Evolutionary conservation across 1,140 invertebrate genomes (phyloP).

Genomic region (Drosophila saltans): DNA sequence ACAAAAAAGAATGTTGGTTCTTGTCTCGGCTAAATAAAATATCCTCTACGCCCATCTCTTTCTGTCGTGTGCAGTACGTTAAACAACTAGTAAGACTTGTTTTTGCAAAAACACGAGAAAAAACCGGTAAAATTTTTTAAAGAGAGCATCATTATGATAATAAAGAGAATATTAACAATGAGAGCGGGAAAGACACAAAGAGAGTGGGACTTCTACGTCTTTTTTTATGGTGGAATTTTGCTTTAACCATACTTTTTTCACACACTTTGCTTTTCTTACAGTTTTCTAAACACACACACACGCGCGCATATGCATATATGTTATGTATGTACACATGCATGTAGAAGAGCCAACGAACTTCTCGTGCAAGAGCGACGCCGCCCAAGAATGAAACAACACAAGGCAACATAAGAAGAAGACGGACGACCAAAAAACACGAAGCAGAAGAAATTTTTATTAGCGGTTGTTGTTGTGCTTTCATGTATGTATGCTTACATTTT

Average conservation of each 20-base stretch:
- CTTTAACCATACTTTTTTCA: slow-evolving; percentile 74
- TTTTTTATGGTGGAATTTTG: slow-evolving; percentile 51
- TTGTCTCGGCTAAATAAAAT: slow-evolving; percentile 57
- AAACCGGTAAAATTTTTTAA: slow-evolving; percentile 75
- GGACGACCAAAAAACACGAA: slow-evolving; percentile 55
- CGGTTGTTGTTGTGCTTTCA: slow-evolving; percentile 69
- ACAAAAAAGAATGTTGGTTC: slow-evolving; percentile 42
- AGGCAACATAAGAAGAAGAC: slow-evolving; percentile 77
- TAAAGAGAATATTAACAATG: slow-evolving; percentile 4
- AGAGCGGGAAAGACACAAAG: slow-evolving; percentile 8
- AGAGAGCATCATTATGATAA: slow-evolving; percentile 16
- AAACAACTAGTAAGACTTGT: slow-evolving; percentile 80
- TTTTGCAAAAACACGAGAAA: slow-evolving; percentile 62
- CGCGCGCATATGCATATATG: slow-evolving; percentile 24
- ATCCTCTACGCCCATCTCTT: slow-evolving; percentile 18
- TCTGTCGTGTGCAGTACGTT: slow-evolving; percentile 34
- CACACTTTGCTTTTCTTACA: slow-evolving; percentile 76
- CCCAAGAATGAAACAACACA: slow-evolving; percentile 76
- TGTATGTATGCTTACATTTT: slow-evolving; percentile 65
- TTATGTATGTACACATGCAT: slow-evolving; percentile 6
- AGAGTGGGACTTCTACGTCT: slow-evolving; percentile 25
- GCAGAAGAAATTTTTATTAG: slow-evolving; percentile 59
- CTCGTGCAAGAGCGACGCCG: slow-evolving; percentile 71
- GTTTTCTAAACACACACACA: slow-evolving; percentile 74
- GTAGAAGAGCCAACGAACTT: slow-evolving; percentile 66